Conservation (phyloP, 2,888 invertebrate genomes). For the Empis livida region DNA sequence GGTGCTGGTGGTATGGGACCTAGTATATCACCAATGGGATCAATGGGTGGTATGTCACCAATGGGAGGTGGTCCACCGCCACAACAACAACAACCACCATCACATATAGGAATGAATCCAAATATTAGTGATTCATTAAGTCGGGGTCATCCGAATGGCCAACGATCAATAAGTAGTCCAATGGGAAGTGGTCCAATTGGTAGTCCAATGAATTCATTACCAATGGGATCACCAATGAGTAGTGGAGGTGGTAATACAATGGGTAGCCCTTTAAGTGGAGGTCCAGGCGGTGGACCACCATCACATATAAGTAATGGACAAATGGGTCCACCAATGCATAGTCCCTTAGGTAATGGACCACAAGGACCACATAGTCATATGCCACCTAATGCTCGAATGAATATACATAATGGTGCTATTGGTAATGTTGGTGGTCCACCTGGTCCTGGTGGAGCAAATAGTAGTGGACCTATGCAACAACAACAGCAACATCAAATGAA, state of each 20-base stretch:
- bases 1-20: conserved; percentile 30
- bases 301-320: conserved; percentile 52
- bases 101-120: conserved; percentile 38
- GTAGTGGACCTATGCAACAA: conserved; percentile 39
- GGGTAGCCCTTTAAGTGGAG: conserved; percentile 50
- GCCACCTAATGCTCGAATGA: conserved; percentile 31
- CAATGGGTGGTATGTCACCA: conserved; percentile 47
- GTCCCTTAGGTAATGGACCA: conserved; percentile 52
- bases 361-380: conserved; percentile 37
- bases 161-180: conserved; percentile 55
- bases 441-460: conserved; percentile 24
- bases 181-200: conserved; percentile 46
- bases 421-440: conserved; percentile 22
- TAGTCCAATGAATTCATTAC: conserved; percentile 58
- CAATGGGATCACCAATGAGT: conserved; percentile 53
- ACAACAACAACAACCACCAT: not conserved
- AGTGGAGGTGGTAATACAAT: conserved; percentile 43
- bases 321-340: conserved; percentile 66
- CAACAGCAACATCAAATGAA: conserved; percentile 31
- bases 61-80: conserved; percentile 47
- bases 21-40: conserved; percentile 32
- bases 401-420: conserved; percentile 45
- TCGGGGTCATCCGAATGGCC: conserved; percentile 33
- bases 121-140: conserved; percentile 30
- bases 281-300: conserved; percentile 25